Evolutionary conservation across 2,888 invertebrate species (phyloP).

Genomic region (Asteroscopus sphinx): DNA sequence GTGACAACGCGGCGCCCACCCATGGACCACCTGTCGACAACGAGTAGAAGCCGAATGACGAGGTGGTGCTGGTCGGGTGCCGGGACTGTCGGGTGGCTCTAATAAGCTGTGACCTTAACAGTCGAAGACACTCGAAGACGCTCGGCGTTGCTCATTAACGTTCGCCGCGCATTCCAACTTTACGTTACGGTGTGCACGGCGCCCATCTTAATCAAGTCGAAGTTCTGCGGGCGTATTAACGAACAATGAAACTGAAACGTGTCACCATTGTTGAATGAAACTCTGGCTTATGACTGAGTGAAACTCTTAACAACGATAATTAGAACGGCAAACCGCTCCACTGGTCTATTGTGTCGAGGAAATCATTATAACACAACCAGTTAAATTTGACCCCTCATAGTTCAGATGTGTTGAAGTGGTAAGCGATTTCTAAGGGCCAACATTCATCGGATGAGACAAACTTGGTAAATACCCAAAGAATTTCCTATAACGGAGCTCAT

Average conservation of each 20-base stretch:
- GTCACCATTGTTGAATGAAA: constrained; percentile 72
- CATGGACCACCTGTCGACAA: too few species aligned
- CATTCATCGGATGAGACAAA: constrained; percentile 28
- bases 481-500: constrained; percentile 54
- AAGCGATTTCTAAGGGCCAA: constrained; percentile 32
- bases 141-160: constrained; percentile 40
- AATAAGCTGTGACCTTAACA: too few species aligned
- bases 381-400: constrained; percentile 35
- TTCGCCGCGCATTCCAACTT: constrained; percentile 46
- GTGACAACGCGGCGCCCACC: too few species aligned
- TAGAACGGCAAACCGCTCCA: constrained; percentile 67
- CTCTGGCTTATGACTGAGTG: constrained; percentile 68
- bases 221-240: constrained; percentile 71
- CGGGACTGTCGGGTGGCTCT: too few species aligned
- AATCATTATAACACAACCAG: constrained; percentile 58
- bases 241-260: constrained; percentile 77
- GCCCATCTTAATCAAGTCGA: constrained; percentile 71
- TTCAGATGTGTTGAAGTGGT: constrained; percentile 18
- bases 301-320: constrained; percentile 72
- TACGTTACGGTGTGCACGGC: constrained; percentile 55
- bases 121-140: constrained; percentile 18
- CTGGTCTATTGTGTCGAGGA: constrained; percentile 59
- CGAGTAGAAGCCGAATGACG: too few species aligned
- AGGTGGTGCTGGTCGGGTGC: too few species aligned
- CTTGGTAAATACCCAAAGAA: constrained; percentile 50